Base-by-base conservation (phyloP, 1,140 invertebrate species). In the Harpegnathos saltator region DNA sequence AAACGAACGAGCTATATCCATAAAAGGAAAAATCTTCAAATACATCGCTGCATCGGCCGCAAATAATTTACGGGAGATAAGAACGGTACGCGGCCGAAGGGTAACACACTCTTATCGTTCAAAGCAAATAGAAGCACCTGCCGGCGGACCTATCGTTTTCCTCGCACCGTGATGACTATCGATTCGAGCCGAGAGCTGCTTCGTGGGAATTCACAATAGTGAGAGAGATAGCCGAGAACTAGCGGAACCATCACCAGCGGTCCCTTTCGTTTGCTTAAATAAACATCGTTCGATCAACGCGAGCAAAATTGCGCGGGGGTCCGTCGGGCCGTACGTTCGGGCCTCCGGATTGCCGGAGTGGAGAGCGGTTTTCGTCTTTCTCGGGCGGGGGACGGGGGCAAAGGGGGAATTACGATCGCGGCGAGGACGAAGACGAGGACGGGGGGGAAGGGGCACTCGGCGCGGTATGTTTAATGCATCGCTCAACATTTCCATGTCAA, bases 401-500 rank as follows among this genome's bases (percentile, higher is more conserved):
- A n/a, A 24, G 52, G 52, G 33, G 65, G 56, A 11, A 58, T 24
- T 58, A 72, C 72, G 61, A 66, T 72, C 63, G 69, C 84, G 50
- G 58, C 65, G 61, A 74, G 65, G 75, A 44, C 38, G 88, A n/a
- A n/a, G n/a, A 82, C 29, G 29, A 3, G 75, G 77, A 87, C 85
- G 52, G 81, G 87, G 85, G 87, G 52, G 81, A 86, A 84, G 87
- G 82, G 90, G 85, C 89, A 92, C 89, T 91, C 84, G 71, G 85
- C 89, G 71, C 66, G 62, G 89, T 89, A 94, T 94, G 93, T 94
- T 93, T 94, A 94, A 94, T 94, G 93, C 93, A 94, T 94, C 90
- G 89, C 89, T 92, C 92, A 91, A 92, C 91, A 94, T 94, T 94
- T 94, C 93, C 93, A 94, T 94, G 93, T 94, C 93, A 94, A 94